Base-by-base conservation (phyloP, 1,140 invertebrate species). In the Pogonus chalceus region DNA sequence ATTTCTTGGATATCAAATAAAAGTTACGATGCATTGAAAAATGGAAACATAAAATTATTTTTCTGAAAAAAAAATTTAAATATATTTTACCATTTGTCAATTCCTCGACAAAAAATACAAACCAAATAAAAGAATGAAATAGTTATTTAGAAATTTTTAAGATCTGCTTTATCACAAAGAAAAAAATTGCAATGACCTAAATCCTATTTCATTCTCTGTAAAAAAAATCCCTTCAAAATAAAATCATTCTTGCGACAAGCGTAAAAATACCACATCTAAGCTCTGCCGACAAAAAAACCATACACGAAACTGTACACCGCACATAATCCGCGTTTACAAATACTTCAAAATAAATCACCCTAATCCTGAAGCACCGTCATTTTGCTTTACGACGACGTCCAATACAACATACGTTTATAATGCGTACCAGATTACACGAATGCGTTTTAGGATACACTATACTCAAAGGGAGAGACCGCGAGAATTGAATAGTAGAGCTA, bases 311-410 rank as follows among this genome's bases (percentile, higher is more conserved):
- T 16, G 18, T 43, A 43, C 9, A 43, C 37, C 37, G 37, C 18
- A 16, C 3, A 9, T 43, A 43, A 43, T 43, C 37, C 37, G 9
- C 37, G 37, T 43, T 43, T 43, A 43, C 37, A 43, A 43, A 43
- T 43, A 43, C 37, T 43, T 43, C 37, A 43, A 43, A 43, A 43
- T 43, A 43, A 43, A 43, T 43, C 37, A 43, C 37, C 37, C 37
- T 43, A 43, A 43, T 43, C 37, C 37, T 43, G 37, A 16, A 9
- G 18, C 7, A 16, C 37, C 37, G 37, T 43, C 37, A 43, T 43
- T 31, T 10, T 16, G n/a, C n/a, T n/a, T n/a, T 16, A 43, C 18
- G 37, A 18, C 26, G 14, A 10, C 18, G 37, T 43, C 7, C 9
- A 43, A 18, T 43, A 18, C 18, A 31, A 18, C 37, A 4, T 43